These are phyloP conservation scores for Lepus europaeus DNA, from an alignment of 2,113 vertebrate genomes.

Conservation along the genomic window DNA sequence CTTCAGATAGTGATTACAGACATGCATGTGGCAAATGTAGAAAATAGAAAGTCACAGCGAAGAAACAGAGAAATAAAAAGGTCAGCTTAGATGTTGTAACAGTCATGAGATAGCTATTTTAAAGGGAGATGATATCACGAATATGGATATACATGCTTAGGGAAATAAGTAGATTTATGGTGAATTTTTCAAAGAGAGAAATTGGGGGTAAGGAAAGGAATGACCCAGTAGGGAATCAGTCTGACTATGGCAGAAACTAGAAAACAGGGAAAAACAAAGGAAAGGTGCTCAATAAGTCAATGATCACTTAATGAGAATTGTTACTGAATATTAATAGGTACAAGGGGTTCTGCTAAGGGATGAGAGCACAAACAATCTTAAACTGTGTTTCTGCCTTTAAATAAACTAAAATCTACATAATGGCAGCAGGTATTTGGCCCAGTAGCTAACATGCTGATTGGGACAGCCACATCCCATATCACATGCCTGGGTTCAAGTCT, in stretches of 20 bases:
- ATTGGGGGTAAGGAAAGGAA: background rate
- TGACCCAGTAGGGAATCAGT: background rate
- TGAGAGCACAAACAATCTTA: background rate
- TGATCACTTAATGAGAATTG: background rate
- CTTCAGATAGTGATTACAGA: background rate
- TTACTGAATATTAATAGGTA: background rate
- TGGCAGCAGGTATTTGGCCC: no score
- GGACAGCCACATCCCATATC: background rate
- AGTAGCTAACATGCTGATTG: no score
- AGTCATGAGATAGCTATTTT: background rate
- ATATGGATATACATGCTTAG: background rate
- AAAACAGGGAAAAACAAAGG: background rate
- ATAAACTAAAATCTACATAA: constrained; percentile 39
- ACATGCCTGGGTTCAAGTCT: no score
- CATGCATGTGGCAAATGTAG: background rate
- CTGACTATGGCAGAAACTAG: background rate
- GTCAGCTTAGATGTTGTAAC: background rate
- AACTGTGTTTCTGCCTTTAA: background rate
- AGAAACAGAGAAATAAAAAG: background rate
- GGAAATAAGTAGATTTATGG: background rate
- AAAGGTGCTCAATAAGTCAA: background rate
- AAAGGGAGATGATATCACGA: background rate
- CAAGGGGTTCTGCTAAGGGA: background rate
- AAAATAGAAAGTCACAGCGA: background rate
- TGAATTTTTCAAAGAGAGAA: background rate